Evolutionary conservation across 2,113 vertebrate species (phyloP).

Genomic region (Zapus hudsonius): DNA sequence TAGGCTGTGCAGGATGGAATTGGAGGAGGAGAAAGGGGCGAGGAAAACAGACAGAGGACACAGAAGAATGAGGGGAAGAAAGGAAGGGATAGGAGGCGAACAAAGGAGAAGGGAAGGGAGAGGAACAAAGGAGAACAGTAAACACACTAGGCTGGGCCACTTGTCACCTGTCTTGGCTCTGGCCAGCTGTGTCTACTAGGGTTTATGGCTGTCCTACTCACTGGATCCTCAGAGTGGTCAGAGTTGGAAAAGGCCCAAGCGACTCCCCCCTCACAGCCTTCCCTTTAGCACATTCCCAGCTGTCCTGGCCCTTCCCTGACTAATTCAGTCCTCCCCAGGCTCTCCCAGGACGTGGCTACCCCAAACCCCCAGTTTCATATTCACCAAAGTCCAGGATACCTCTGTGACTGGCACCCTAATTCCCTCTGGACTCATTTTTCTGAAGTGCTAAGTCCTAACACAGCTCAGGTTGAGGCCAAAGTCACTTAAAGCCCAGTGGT

Average conservation of each 20-base stretch:
- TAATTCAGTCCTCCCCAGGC: no score
- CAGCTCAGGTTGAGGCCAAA: neutral
- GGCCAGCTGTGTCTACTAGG: rapidly evolving
- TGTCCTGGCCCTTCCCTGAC: neutral
- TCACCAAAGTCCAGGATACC: neutral
- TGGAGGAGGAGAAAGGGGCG: neutral
- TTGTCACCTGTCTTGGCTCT: neutral
- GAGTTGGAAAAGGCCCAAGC: neutral
- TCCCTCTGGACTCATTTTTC: neutral
- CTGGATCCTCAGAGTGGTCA: neutral
- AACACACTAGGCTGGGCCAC: rapidly evolving
- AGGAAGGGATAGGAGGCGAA: no score
- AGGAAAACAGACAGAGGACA: neutral
- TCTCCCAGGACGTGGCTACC: neutral
- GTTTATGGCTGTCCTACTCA: neutral
- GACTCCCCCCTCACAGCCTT: neutral
- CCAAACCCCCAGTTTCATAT: neutral
- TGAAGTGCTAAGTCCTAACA: neutral
- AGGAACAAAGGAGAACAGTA: neutral
- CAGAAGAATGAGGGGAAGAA: neutral
- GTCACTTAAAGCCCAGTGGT: neutral
- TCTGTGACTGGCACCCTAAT: neutral
- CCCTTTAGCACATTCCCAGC: rapidly evolving
- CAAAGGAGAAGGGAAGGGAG: neutral
- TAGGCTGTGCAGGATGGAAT: neutral